Base-by-base conservation (phyloP, 1,140 invertebrate species). In the Dendrolimus punctatus region DNA sequence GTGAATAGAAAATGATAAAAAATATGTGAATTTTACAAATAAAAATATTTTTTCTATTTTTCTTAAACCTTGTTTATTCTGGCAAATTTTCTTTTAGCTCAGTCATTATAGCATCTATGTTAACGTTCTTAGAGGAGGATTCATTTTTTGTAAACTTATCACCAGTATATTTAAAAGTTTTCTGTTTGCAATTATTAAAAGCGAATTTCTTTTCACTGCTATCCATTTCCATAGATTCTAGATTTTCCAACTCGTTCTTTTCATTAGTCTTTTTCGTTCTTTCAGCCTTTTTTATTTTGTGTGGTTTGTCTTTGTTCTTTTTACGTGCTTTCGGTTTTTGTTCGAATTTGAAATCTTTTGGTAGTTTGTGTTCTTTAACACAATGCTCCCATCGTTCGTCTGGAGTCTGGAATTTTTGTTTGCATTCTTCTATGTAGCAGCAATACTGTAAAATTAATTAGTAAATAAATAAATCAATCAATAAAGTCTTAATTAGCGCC, bases 361-460 rank as follows among this genome's bases (percentile, higher is more conserved):
- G 91, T 68, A 91, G 90, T 73, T 90, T 91, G 68, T 94, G 93
- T 8, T 85, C 57, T 46, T 71, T 75, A 5, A 91, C 88, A 48
- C 92, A 92, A 62, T 94, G 92, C 0, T 89, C 68, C 49, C 83
- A 81, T 53, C 92, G 88, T 51, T 91, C 89, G 8, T 82, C 62
- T 0, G 87, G 55, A 57, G 77, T 88, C 3, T 66, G 66, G 52
- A 92, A 92, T 68, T 91, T 91, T 8, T 82, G 56, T 52, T 84
- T 61, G 60, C 93, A 93, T 58, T 90, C 89, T 61, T 91, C 89
- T 52, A 92, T 79, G 56, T 90, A 93, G 71, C 93, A 94, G 56
- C 85, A 84, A 68, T 89, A 91, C 90, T 91, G 83, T 57, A 90
- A 90, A 51, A 66, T 58, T 56, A 63, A 63, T 63, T 38, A 55